Evolutionary conservation across 2,888 invertebrate genomes (phyloP).

Genomic region (Epicampocera succincta): DNA sequence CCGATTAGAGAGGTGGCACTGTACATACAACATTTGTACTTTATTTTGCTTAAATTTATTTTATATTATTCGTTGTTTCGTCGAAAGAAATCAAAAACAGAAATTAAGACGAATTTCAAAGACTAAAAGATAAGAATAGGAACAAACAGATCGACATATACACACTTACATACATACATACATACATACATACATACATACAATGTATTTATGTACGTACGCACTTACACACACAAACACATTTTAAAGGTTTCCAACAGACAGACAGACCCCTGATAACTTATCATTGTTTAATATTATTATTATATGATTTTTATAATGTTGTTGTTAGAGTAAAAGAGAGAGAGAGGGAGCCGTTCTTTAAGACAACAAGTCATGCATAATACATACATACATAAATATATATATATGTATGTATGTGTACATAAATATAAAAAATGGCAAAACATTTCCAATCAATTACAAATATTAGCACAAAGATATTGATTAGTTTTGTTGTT

Average conservation of each 20-base stretch:
- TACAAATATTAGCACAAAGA: background rate
- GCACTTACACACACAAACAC: too few species aligned
- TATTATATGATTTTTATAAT: conserved; percentile 1
- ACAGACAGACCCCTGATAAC: conserved; percentile 3
- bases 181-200: background rate
- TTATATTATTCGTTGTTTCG: background rate
- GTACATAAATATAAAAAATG: too few species aligned
- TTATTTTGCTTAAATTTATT: conserved; percentile 11
- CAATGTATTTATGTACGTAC: too few species aligned
- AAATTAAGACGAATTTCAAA: background rate
- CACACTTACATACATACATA: background rate
- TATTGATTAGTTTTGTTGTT: too few species aligned
- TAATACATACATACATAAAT: background rate
- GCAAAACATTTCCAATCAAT: conserved; percentile 22
- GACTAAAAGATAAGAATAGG: background rate
- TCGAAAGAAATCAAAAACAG: background rate
- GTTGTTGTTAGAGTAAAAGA: background rate
- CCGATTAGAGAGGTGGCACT: too few species aligned
- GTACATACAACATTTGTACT: too few species aligned
- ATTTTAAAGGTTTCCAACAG: background rate
- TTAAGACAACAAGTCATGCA: conserved; percentile 1
- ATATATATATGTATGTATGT: too few species aligned
- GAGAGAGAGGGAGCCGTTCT: background rate
- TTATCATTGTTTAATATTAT: conserved; percentile 46
- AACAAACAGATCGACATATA: too few species aligned